Evolutionary conservation across 2,888 invertebrate species (phyloP).

Genomic region (Phragmatobia fuliginosa): DNA sequence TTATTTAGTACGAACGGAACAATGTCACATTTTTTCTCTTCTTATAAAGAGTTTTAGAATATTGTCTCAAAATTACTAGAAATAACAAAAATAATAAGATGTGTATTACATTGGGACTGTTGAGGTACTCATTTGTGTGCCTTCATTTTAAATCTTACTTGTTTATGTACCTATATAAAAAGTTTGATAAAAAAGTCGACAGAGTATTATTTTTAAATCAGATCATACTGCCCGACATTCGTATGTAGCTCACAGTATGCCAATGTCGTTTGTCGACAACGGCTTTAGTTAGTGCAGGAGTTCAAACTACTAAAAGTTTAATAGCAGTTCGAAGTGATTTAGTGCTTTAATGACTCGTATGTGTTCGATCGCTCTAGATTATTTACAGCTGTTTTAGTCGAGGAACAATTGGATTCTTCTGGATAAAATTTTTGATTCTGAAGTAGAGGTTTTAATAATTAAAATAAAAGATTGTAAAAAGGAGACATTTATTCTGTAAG

Average conservation of each 20-base stretch:
- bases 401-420: background rate
- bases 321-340: conserved; percentile 11
- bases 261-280: background rate
- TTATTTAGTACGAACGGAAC: no score
- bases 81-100: no score
- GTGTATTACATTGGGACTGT: background rate
- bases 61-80: no score
- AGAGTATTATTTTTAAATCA: background rate
- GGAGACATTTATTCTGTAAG: background rate
- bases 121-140: background rate
- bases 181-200: background rate
- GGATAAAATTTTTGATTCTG: background rate
- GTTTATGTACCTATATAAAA: no score
- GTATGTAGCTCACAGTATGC: background rate
- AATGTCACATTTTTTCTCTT: no score
- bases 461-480: background rate
- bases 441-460: no score
- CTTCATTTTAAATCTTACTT: no score
- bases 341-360: conserved; percentile 9
- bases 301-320: conserved; percentile 11
- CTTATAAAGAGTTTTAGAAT: background rate
- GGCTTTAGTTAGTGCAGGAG: conserved; percentile 1
- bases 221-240: background rate
- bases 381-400: conserved; percentile 6
- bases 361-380: conserved; percentile 1